These are phyloP conservation scores for Allobates femoralis DNA, from an alignment of 2,797 vertebrate genomes.

Conservation along the genomic window DNA sequence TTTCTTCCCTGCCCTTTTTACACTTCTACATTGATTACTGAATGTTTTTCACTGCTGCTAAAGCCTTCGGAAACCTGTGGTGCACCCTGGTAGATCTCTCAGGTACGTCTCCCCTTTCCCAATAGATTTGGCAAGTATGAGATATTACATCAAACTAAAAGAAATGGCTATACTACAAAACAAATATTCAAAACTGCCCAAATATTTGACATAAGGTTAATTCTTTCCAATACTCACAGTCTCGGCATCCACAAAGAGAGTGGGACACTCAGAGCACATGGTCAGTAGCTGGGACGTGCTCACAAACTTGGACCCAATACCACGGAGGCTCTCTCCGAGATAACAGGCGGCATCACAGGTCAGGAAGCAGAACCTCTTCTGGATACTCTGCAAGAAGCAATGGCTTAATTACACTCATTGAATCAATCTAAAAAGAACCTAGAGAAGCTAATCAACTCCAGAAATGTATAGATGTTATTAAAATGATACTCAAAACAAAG, in stretches of 20 bases:
- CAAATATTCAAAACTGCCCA: not conserved
- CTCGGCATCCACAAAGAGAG: conserved; percentile 95
- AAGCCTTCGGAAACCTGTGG: too few species aligned
- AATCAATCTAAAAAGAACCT: too few species aligned
- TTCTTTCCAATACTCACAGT: conserved; percentile 82
- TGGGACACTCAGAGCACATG: conserved; percentile 94
- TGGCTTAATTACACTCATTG: not conserved
- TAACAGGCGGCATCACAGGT: conserved; percentile 93
- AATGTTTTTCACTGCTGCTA: too few species aligned
- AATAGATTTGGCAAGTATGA: too few species aligned
- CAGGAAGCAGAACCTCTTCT: conserved; percentile 95
- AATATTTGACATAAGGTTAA: not conserved
- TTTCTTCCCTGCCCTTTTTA: too few species aligned
- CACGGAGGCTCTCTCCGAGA: conserved; percentile 92
- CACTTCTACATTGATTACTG: too few species aligned
- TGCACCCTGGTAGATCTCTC: too few species aligned
- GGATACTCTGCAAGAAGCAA: conserved; percentile 88
- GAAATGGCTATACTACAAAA: not conserved
- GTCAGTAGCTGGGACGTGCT: conserved; percentile 96
- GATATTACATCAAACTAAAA: not conserved
- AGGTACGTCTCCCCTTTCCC: too few species aligned
- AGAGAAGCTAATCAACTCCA: too few species aligned
- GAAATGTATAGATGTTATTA: too few species aligned
- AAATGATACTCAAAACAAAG: too few species aligned
- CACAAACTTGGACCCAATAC: conserved; percentile 96